Percentiles rank a stretch among this genome's conserved stretches.
Evolutionary conservation across 2,113 vertebrate species (phyloP).

Genomic region (Psephotus haematonotus): DNA sequence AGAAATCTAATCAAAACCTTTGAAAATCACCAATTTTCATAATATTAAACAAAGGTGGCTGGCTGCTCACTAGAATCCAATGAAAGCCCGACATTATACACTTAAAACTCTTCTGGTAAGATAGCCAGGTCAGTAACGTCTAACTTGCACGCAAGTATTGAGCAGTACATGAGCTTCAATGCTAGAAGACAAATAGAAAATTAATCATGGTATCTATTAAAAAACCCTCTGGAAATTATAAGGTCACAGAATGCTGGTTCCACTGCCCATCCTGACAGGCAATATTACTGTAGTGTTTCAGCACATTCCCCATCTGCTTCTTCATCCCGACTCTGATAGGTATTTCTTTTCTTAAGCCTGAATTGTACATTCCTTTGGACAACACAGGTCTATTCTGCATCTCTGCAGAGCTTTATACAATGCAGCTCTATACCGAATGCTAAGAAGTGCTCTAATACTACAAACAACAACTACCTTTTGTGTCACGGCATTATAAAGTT

Average conservation of each 20-base stretch:
- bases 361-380: neutral
- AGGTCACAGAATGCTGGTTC: neutral
- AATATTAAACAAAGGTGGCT: neutral
- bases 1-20: neutral
- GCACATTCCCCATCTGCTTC: neutral
- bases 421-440: neutral
- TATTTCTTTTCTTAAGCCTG: neutral
- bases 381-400: neutral
- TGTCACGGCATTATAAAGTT: neutral
- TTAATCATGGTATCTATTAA: neutral
- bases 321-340: neutral
- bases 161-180: neutral
- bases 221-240: neutral
- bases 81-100: neutral
- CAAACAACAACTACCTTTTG: neutral
- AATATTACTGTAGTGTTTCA: neutral
- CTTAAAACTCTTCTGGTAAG: neutral
- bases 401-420: neutral
- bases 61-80: neutral
- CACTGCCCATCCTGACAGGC: neutral
- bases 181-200: slow-evolving; percentile 19
- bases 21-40: neutral
- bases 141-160: neutral
- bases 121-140: neutral
- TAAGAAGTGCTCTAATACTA: neutral